phyloP scores from a whole-genome alignment of 2,797 vertebrate genomes.

The Acipenser oxyrinchus region DNA sequence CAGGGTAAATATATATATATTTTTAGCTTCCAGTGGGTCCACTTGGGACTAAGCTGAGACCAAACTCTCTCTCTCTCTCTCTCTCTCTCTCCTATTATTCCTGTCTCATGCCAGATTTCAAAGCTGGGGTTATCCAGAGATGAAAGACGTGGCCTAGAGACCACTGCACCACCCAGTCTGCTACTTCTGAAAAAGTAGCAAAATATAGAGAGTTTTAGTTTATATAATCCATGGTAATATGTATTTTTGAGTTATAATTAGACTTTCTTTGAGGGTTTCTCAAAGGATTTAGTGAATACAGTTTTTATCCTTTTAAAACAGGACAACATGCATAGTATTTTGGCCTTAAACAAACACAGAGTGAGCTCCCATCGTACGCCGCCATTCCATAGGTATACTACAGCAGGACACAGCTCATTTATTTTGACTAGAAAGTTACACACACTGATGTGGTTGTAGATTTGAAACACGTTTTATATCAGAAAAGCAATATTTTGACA shows the following conservation, averaged over 20 bases:
- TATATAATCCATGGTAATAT: not conserved
- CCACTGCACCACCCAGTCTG: not conserved
- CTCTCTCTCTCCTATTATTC: not conserved
- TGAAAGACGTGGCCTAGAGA: not conserved
- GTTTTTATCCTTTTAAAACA: not conserved
- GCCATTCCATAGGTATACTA: not conserved
- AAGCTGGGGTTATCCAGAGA: not conserved
- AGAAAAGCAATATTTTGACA: constrained; percentile 33
- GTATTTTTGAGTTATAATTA: not conserved
- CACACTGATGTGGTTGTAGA: constrained; percentile 12
- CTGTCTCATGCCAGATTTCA: not conserved
- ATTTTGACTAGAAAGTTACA: not conserved
- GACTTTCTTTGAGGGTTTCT: not conserved
- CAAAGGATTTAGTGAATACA: not conserved
- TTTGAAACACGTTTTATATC: constrained; percentile 35
- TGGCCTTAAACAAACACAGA: not conserved
- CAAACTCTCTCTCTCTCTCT: constrained; percentile 14
- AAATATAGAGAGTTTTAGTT: not conserved
- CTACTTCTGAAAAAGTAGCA: not conserved
- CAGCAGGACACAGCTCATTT: not conserved
- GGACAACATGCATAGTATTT: not conserved
- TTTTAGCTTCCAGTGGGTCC: constrained; percentile 22
- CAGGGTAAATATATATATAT: constrained; percentile 20
- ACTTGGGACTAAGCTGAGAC: constrained; percentile 23
- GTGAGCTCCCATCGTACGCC: not conserved